Conservation (phyloP, 1,140 invertebrate genomes). For the Heterodera carotae region DNA sequence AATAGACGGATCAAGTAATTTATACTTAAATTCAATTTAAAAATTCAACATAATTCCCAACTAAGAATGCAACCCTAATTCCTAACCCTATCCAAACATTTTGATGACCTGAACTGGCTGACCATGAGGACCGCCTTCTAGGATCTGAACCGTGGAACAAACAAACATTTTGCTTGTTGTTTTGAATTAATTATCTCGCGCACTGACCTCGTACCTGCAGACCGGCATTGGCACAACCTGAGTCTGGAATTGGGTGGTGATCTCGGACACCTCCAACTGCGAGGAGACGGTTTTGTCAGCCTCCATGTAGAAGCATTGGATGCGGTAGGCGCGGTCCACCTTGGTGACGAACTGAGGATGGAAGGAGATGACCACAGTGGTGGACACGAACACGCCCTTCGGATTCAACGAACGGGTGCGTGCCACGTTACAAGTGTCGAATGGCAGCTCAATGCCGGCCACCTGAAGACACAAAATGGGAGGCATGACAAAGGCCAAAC, state of each 20-base stretch:
- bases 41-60: no score
- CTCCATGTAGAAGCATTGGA: constrained; percentile 66
- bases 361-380: constrained; percentile 65
- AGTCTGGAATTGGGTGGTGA: constrained; percentile 65
- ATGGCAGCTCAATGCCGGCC: constrained; percentile 64
- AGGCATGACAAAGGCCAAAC: no score
- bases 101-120: constrained; percentile 51
- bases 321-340: constrained; percentile 64
- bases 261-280: constrained; percentile 64
- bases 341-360: constrained; percentile 65
- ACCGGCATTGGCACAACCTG: constrained; percentile 65
- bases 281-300: constrained; percentile 65
- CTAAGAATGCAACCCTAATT: no score
- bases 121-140: constrained; percentile 64
- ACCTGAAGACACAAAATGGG: constrained; percentile 34
- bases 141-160: constrained; percentile 43
- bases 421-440: constrained; percentile 65
- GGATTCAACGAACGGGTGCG: constrained; percentile 64
- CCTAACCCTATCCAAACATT: no score
- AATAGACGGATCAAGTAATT: no score
- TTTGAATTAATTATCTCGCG: neutral
- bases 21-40: no score
- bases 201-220: constrained; percentile 60
- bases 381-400: constrained; percentile 63
- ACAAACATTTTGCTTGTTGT: no score